These are phyloP conservation scores for Poecilia latipinna DNA, from an alignment of 2,113 vertebrate species.

Conservation along the genomic window DNA sequence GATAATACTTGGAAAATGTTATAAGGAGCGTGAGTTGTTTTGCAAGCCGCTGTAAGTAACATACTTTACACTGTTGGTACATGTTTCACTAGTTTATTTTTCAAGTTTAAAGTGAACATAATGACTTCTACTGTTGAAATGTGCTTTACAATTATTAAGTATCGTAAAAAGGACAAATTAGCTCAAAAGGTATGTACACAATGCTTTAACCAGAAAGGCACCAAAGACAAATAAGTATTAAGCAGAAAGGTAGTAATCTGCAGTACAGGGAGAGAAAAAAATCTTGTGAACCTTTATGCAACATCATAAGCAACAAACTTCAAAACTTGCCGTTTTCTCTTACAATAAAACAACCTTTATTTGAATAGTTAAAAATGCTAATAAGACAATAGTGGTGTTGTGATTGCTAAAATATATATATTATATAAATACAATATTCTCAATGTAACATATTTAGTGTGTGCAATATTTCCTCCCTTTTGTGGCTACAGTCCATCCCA, in stretches of 20 bases:
- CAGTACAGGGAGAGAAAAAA: slow-evolving; percentile 21
- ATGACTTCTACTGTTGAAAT: slow-evolving; percentile 62
- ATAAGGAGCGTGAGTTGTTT: background rate
- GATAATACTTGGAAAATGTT: background rate
- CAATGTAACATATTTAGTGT: slow-evolving; percentile 54
- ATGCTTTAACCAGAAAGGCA: slow-evolving; percentile 76
- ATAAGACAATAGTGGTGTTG: slow-evolving; percentile 83
- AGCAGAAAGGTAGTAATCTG: slow-evolving; percentile 26
- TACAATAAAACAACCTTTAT: slow-evolving; percentile 64
- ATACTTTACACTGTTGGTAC: background rate
- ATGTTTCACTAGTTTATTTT: slow-evolving; percentile 41
- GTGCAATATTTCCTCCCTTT: slow-evolving; percentile 64
- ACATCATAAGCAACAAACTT: slow-evolving; percentile 31
- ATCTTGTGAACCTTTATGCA: slow-evolving; percentile 24
- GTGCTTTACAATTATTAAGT: slow-evolving; percentile 76
- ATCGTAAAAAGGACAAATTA: slow-evolving; percentile 53
- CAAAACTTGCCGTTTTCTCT: slow-evolving; percentile 39
- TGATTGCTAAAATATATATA: slow-evolving; percentile 80
- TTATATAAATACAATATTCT: slow-evolving; percentile 80
- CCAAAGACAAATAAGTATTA: slow-evolving; percentile 62
- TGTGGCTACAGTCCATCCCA: slow-evolving; percentile 54
- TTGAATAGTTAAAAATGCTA: slow-evolving; percentile 71
- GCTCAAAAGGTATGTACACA: slow-evolving; percentile 70
- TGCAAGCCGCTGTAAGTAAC: background rate
- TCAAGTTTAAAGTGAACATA: slow-evolving; percentile 54